Evolutionary conservation across 30 jellyfish, hydroid and myxozoan genomes (phyloP), one percentile per base, ranked within the genome.

Genomic region (Hydractinia echinata): DNA sequence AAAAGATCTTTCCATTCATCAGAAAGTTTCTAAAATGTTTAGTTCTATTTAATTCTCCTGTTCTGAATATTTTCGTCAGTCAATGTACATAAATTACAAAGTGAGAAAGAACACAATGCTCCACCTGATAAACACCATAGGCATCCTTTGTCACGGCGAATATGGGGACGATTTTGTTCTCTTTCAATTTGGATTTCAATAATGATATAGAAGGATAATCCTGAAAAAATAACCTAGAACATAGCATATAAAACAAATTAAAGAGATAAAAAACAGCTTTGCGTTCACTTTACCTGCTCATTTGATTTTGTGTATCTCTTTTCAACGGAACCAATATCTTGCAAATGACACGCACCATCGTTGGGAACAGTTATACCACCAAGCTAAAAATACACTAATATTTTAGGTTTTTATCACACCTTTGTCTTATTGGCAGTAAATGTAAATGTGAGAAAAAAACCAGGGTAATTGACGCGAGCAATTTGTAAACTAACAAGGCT

Each of bases 1-100:
- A 96, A 96, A 53, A 92, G 93, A 76, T 92, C 98, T 53, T 74
- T 84, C 98, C 98, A 92, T 55, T 82, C 95, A 10, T 83, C 80
- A 8, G 96, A 96, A 15, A 92, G 81, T 39, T 84, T 84, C 98
- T 92, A 30, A n/a, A 55, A 21, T 9, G 55, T n/a, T 64, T 0
- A 3, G 21, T 71, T 19, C 15, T 19, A 50, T 11, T 13, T 11
- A 13, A 71, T 71, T 50, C 21, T 19, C 51, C 51, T 1, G 51
- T 11, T 51, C 21, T 8, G 55, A 1, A 3, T 50, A 58, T 20
- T 8, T 19, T 19, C 15, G 7, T n/a, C 9, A 19, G 21, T 54
- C 55, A 54, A 77, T 4, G 1, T 20, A 76, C 19, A 78, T 14
- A 54, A 76, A 19, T 16, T 0, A 10, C 0, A 10, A n/a, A 11